Percentiles rank a stretch among this genome's conserved stretches.
Evolutionary conservation across 2,888 invertebrate genomes (phyloP).

Genomic region (Nemotelus nigrinus): DNA sequence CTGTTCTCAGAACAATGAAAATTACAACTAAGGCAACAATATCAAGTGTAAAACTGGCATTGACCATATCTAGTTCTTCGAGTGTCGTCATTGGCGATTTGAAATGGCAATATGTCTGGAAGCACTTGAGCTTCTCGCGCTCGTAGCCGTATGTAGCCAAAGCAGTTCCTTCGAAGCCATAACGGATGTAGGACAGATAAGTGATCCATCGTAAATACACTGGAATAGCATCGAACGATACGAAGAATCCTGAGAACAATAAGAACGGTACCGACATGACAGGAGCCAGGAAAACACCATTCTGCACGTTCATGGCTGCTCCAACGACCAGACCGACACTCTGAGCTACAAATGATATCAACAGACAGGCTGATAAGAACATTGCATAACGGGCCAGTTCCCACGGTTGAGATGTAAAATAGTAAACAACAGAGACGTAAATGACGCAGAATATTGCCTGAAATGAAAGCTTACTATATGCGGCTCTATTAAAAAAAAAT

Average conservation of each 20-base stretch:
- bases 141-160: conserved; percentile 90
- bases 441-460: conserved; percentile 93
- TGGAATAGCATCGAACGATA: conserved; percentile 95
- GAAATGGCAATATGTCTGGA: conserved; percentile 86
- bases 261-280: conserved; percentile 97
- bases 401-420: conserved; percentile 92
- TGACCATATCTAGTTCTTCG: conserved; percentile 86
- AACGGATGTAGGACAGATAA: conserved; percentile 92
- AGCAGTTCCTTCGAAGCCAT: conserved; percentile 95
- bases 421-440: conserved; percentile 92
- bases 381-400: conserved; percentile 84
- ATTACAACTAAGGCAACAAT: conserved; percentile 82
- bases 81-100: conserved; percentile 83
- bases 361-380: conserved; percentile 87
- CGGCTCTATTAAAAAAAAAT: neutral
- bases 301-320: conserved; percentile 95
- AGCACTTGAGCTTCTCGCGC: conserved; percentile 83
- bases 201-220: conserved; percentile 95
- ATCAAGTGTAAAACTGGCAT: conserved; percentile 81
- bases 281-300: conserved; percentile 95
- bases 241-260: conserved; percentile 96
- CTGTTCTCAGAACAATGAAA: conserved; percentile 80
- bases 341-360: conserved; percentile 95
- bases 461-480: conserved; percentile 54
- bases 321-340: conserved; percentile 95